Percentiles rank a stretch among this genome's conserved stretches.
Evolutionary conservation across 2,113 vertebrate genomes (phyloP).

Genomic region (Nesogale talazaci): DNA sequence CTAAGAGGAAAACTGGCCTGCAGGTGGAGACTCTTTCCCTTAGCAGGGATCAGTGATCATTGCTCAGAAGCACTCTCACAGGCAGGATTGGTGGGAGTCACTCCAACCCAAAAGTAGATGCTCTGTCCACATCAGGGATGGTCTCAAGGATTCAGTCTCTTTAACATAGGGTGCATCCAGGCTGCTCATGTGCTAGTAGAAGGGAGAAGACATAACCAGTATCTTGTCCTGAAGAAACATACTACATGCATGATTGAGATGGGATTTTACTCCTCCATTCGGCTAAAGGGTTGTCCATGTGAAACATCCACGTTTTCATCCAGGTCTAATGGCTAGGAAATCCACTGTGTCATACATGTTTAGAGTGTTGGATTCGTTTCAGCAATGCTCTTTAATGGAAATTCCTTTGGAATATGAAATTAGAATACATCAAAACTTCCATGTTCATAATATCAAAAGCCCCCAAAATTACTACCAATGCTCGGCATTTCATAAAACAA

Average conservation of each 20-base stretch:
- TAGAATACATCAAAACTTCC: constrained; percentile 49
- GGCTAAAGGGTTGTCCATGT: not conserved
- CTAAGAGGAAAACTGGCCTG: not conserved
- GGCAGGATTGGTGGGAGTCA: not conserved
- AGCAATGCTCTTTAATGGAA: constrained; percentile 38
- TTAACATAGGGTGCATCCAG: not conserved
- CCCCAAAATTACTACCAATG: constrained; percentile 33
- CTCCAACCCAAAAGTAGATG: not conserved
- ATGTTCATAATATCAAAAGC: not conserved
- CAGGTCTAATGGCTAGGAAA: not conserved
- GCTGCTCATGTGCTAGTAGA: not conserved
- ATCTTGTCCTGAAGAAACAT: not conserved
- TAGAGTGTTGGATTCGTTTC: constrained; percentile 4
- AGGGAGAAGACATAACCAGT: not conserved
- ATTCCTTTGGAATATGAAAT: constrained; percentile 38
- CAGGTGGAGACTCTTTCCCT: not conserved
- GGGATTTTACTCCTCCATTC: not conserved
- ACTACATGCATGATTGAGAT: not conserved
- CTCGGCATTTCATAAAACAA: constrained; percentile 27
- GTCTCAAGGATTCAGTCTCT: not conserved
- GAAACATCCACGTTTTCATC: not conserved
- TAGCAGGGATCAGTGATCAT: not conserved
- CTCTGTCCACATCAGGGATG: too few species aligned
- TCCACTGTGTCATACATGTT: not conserved
- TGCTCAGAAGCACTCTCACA: not conserved